phyloP scores from a whole-genome alignment of 2,888 invertebrate genomes.

The Chloroclysta siterata region DNA sequence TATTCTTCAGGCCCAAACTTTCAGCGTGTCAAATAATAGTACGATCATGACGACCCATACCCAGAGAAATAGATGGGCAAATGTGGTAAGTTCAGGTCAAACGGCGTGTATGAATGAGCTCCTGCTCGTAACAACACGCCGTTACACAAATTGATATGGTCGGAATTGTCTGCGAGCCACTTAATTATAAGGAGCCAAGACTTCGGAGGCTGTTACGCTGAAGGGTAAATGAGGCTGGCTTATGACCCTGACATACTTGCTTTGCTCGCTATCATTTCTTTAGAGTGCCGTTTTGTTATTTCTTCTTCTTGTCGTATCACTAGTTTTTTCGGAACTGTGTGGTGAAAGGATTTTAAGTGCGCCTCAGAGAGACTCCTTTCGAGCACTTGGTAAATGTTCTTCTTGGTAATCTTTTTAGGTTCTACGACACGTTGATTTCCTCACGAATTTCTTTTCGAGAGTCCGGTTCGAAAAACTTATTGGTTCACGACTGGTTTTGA shows the following conservation, averaged over 20 bases:
- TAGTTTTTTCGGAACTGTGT: too few relatives aligned
- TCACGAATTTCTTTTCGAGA: too few relatives aligned
- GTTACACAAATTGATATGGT: conserved; percentile 22
- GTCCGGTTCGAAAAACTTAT: too few relatives aligned
- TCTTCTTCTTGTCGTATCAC: too few relatives aligned
- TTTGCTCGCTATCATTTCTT: background rate
- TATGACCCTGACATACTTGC: conserved; percentile 3
- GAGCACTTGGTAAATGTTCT: too few relatives aligned
- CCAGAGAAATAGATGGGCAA: background rate
- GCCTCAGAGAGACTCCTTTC: too few relatives aligned
- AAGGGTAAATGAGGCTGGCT: conserved; percentile 11
- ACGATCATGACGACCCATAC: background rate
- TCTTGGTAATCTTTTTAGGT: too few relatives aligned
- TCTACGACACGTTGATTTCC: too few relatives aligned
- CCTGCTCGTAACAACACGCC: conserved; percentile 4
- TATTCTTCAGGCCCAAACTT: background rate
- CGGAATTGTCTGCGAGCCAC: conserved; percentile 12
- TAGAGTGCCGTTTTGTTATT: too few relatives aligned
- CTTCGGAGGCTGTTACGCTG: conserved; percentile 2
- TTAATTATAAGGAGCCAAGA: conserved; percentile 16
- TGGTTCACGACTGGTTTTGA: too few relatives aligned
- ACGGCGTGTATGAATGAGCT: conserved; percentile 11
- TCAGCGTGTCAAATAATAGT: background rate
- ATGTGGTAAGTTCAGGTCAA: conserved; percentile 8
- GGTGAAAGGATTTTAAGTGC: too few relatives aligned